These are phyloP conservation scores for Trachurus trachurus DNA, from an alignment of 2,797 vertebrate genomes.

Conservation along the genomic window DNA sequence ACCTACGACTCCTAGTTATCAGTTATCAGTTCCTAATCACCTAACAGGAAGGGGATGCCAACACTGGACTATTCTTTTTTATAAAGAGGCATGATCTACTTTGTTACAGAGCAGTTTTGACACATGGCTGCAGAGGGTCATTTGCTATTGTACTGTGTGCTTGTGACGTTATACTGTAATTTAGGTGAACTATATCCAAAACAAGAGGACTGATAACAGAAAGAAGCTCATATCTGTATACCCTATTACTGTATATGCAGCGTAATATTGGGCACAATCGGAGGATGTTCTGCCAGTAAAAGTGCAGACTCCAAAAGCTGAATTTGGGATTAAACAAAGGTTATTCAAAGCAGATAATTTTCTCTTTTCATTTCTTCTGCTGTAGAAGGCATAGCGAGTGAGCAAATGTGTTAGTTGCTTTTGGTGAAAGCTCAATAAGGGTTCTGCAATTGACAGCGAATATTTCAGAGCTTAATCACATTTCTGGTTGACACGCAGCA, in stretches of 20 bases:
- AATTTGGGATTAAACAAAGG: conserved; percentile 40
- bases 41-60: not conserved
- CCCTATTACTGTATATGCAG: conserved; percentile 6
- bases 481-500: conserved; percentile 56
- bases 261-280: conserved; percentile 11
- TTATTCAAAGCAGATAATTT: conserved; percentile 36
- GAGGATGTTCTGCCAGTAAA: conserved; percentile 7
- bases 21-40: not conserved
- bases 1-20: not conserved
- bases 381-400: conserved; percentile 15
- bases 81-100: not conserved
- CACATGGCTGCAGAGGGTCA: not conserved
- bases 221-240: conserved; percentile 34
- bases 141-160: conserved; percentile 1
- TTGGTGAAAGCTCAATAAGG: conserved; percentile 27
- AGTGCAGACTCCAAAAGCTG: conserved; percentile 7
- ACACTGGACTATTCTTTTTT: not conserved
- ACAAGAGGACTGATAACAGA: conserved; percentile 13
- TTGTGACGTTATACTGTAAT: conserved; percentile 1
- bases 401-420: conserved; percentile 20
- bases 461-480: conserved; percentile 52
- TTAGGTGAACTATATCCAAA: conserved; percentile 1
- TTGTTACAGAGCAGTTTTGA: not conserved
- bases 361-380: conserved; percentile 14
- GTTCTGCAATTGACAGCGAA: conserved; percentile 35